These are phyloP conservation scores for Vesta saturnalis DNA, from an alignment of 2,888 invertebrate genomes.

Conservation along the genomic window DNA sequence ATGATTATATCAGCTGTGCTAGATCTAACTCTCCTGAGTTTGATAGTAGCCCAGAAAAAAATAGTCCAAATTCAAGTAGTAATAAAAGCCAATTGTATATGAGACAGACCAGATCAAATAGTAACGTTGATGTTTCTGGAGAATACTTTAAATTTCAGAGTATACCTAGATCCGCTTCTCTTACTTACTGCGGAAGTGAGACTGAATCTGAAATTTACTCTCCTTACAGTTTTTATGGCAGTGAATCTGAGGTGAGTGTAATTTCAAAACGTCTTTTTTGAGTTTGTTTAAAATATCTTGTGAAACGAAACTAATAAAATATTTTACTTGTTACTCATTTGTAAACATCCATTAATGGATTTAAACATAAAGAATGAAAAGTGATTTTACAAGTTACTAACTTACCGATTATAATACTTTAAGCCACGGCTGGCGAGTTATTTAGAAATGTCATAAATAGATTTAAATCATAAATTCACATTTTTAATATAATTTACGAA, in stretches of 20 bases:
- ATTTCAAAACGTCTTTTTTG: no score
- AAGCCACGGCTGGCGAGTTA: no score
- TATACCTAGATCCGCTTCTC: constrained; percentile 72
- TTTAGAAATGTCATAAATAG: no score
- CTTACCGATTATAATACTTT: no score
- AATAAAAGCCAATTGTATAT: constrained; percentile 57
- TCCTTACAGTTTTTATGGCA: constrained; percentile 80
- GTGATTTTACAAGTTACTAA: no score
- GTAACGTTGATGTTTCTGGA: constrained; percentile 63
- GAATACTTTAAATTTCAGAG: constrained; percentile 71
- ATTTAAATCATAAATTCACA: no score
- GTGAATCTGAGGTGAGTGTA: constrained; percentile 64
- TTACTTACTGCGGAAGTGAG: constrained; percentile 86
- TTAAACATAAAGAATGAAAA: no score
- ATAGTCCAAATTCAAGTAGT: constrained; percentile 56
- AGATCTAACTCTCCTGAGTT: constrained; percentile 76
- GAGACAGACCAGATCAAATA: constrained; percentile 64
- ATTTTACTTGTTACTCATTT: no score
- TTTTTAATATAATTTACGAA: no score
- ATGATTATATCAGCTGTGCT: constrained; percentile 72
- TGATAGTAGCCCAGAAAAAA: constrained; percentile 69
- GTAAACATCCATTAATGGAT: no score
- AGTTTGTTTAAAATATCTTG: no score
- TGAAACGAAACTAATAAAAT: no score
- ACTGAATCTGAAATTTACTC: constrained; percentile 86